A percentile compares a stretch with the other conserved stretches of the same genome.
Evolutionary conservation across 2,797 vertebrate genomes (phyloP).

Genomic region (Odontamblyopus rebecca): DNA sequence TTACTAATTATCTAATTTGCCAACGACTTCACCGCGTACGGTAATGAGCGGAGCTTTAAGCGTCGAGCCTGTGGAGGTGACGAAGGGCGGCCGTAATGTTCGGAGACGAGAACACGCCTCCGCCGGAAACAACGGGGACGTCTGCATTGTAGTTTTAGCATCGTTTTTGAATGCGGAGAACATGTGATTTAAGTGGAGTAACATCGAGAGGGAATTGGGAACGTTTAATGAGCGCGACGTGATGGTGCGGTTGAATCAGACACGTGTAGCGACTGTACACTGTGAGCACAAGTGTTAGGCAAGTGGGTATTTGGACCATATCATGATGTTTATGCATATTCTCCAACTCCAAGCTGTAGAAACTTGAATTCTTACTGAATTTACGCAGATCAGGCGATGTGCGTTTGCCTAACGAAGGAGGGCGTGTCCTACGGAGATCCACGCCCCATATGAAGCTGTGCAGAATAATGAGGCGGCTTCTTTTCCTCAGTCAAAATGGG

Average conservation of each 20-base stretch:
- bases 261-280: too few species aligned
- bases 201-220: not conserved
- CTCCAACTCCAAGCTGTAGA: too few species aligned
- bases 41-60: not conserved
- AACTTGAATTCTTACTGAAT: too few species aligned
- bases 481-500: too few species aligned
- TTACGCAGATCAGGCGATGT: too few species aligned
- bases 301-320: too few species aligned
- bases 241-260: not conserved
- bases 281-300: too few species aligned
- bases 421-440: too few species aligned
- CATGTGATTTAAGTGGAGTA: not conserved
- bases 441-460: too few species aligned
- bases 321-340: too few species aligned
- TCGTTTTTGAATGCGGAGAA: not conserved
- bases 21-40: not conserved
- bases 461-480: too few species aligned
- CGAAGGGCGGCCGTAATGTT: not conserved
- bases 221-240: not conserved
- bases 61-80: not conserved
- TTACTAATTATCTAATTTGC: slow-evolving; percentile 8
- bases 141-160: not conserved
- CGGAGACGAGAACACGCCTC: not conserved
- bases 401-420: too few species aligned
- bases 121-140: not conserved